Evolutionary conservation across 2,888 invertebrate genomes (phyloP).

Genomic region (Cheilosia vulpina): DNA sequence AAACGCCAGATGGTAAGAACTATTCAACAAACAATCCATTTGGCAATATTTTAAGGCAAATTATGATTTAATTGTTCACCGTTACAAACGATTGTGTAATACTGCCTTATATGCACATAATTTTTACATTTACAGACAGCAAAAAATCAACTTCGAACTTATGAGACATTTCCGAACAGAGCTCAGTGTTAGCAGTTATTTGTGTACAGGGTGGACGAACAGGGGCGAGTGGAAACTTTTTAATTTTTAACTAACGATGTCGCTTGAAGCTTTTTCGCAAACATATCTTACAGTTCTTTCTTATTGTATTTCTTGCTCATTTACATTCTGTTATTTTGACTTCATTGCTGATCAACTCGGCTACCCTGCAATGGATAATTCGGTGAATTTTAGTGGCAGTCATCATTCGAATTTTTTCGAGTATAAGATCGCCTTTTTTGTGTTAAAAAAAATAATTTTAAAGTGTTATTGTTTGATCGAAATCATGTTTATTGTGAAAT

Average conservation of each 20-base stretch:
- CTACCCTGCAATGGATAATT: not conserved
- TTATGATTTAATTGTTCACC: constrained; percentile 14
- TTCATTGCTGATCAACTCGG: not conserved
- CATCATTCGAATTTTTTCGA: no score
- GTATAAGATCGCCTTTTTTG: no score
- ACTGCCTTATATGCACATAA: constrained; percentile 66
- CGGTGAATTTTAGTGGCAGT: no score
- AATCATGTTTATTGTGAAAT: no score
- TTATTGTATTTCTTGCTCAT: not conserved
- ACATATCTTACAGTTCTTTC: not conserved
- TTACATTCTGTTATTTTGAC: not conserved
- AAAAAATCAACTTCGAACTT: not conserved
- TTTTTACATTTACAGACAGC: constrained; percentile 55
- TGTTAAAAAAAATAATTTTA: no score
- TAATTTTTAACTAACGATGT: constrained; percentile 33
- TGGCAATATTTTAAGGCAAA: constrained; percentile 14
- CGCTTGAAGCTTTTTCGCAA: constrained; percentile 51
- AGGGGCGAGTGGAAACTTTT: constrained; percentile 16
- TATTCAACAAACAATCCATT: constrained; percentile 9
- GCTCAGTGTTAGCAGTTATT: constrained; percentile 53
- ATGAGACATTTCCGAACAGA: constrained; percentile 56
- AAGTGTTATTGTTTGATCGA: no score
- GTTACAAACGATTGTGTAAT: constrained; percentile 24
- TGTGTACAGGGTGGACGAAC: constrained; percentile 41
- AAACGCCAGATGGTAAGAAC: not conserved